Conservation (phyloP, 2,888 invertebrate genomes). For the Brenthis daphne region DNA sequence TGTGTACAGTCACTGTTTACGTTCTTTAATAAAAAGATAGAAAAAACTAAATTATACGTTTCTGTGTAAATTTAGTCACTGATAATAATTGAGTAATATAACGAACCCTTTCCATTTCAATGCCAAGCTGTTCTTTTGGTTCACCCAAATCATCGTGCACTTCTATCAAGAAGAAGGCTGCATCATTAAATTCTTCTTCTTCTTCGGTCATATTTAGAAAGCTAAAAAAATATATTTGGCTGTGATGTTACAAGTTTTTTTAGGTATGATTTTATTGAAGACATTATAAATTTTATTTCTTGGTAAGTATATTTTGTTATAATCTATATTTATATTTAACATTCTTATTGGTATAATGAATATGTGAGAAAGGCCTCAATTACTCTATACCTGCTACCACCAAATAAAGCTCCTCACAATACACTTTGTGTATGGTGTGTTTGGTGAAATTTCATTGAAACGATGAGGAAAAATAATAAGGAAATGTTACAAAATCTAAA, state of each 20-base stretch:
- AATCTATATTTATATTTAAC: too few relatives aligned
- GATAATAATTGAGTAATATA: background rate
- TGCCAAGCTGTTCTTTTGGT: constrained; percentile 88
- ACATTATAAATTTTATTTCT: too few relatives aligned
- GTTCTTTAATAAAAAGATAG: too few relatives aligned
- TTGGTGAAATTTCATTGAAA: too few relatives aligned
- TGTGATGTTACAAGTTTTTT: background rate
- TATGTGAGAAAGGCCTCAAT: too few relatives aligned
- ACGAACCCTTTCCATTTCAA: constrained; percentile 85
- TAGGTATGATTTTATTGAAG: background rate
- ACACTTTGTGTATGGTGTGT: too few relatives aligned
- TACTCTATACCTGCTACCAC: too few relatives aligned
- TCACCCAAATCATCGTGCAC: constrained; percentile 89
- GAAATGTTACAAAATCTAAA: background rate
- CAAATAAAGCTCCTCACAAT: too few relatives aligned
- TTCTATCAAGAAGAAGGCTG: constrained; percentile 84
- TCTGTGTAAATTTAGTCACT: background rate
- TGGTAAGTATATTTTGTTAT: too few relatives aligned
- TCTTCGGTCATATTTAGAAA: constrained; percentile 62
- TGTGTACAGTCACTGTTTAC: too few relatives aligned
- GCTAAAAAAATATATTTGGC: constrained; percentile 43
- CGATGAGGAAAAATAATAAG: background rate
- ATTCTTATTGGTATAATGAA: too few relatives aligned
- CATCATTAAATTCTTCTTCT: constrained; percentile 73
- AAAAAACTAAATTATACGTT: background rate